Evolutionary conservation across 2,113 vertebrate species (phyloP).

Genomic region (Podilymbus podiceps): DNA sequence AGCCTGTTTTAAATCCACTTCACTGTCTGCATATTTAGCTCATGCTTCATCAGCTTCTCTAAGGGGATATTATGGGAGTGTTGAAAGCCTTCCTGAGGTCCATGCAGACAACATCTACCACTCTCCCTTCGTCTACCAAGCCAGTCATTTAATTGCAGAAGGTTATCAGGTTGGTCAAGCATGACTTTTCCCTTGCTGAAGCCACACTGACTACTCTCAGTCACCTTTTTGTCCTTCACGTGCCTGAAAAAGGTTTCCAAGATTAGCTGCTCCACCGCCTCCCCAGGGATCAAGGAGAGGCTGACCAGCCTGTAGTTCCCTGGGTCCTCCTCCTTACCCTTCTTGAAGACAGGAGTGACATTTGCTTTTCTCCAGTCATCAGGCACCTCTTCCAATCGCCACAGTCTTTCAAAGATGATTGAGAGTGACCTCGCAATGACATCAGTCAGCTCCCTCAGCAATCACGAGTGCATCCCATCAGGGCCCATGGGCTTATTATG

Average conservation of each 20-base stretch:
- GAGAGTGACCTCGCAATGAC: background rate
- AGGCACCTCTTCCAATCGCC: background rate
- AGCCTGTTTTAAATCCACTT: background rate
- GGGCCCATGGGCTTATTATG: background rate
- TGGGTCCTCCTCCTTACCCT: background rate
- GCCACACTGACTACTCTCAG: background rate
- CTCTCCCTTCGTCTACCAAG: background rate
- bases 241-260: background rate
- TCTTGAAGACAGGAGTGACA: background rate
- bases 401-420: background rate
- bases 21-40: background rate
- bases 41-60: background rate
- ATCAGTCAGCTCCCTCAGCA: background rate
- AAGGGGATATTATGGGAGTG: too few species aligned
- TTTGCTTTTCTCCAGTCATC: background rate
- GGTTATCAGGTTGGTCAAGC: background rate
- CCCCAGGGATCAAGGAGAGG: background rate
- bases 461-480: background rate
- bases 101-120: background rate
- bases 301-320: background rate
- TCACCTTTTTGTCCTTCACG: background rate
- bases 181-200: background rate
- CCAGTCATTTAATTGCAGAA: background rate
- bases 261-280: background rate
- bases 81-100: background rate